Evolutionary conservation across 1,140 invertebrate genomes (phyloP), one percentile per base, ranked within the genome.

Genomic region (Camponotus vicinus): DNA sequence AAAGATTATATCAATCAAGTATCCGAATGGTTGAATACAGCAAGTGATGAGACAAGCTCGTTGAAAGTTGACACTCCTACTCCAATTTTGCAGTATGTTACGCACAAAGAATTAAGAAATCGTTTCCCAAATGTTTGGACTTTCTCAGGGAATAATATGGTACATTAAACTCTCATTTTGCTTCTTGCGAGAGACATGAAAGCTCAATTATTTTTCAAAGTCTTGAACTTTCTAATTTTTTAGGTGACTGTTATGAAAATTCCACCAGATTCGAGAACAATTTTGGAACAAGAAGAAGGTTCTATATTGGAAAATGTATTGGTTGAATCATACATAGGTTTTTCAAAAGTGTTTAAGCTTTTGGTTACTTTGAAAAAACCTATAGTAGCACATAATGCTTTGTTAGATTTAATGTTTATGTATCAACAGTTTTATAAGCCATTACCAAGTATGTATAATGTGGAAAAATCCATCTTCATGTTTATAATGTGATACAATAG

Each of bases 381-480:
- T 32, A 95, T 98, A 49, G 93, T 98, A 52, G 97, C 97, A 0
- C 97, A 98, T 93, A 98, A 98, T 94, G 91, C 96, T 52, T 95
- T 97, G 55, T 92, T 97, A 77, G 98, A 98, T 94, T 91, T 97
- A 5, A 93, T 98, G 86, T 95, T 98, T 61, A 93, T 98, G 64
- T 96, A 97, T 92, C 96, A 97, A 88, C 97, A 97, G 89, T 98
- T 98, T 93, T 96, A 97, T 88, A 95, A 96, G 64, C 95, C 96
- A 2, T 93, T 98, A 34, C 97, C 97, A 89, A 89, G 96, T 96
- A 94, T 92, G 88, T 93, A 66, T 55, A 57, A 75, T 67, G 63
- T 75, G 42, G 55, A 85, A 86, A 42, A 76, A 45, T 40, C 69
- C 37, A 57, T 32, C 21, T 52, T 37, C 7, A 77, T 52, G 66